These are phyloP conservation scores for Pardosa pseudoannulata DNA, from an alignment of 2,888 invertebrate species.

Conservation along the genomic window DNA sequence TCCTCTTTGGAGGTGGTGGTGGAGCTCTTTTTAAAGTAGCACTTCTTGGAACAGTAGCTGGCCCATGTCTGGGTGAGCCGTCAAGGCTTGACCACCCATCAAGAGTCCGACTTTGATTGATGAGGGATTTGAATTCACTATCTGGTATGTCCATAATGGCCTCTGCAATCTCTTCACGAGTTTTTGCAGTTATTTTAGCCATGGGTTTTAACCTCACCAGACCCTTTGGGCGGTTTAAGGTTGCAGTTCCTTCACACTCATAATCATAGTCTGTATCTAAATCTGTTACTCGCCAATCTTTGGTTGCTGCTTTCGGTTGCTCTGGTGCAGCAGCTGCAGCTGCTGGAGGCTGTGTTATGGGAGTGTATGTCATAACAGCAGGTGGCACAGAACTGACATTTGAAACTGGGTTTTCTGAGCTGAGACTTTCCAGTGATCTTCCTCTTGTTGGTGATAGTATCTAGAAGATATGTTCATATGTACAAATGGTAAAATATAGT, in stretches of 20 bases:
- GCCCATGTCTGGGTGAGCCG: conserved; percentile 69
- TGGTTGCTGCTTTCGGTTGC: conserved; percentile 38
- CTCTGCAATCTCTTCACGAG: conserved; percentile 66
- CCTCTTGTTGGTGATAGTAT: conserved; percentile 69
- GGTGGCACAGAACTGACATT: not conserved
- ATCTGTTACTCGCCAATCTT: conserved; percentile 64
- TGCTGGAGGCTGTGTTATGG: conserved; percentile 1
- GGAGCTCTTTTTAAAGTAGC: conserved; percentile 75
- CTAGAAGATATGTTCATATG: conserved; percentile 30
- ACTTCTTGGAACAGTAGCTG: conserved; percentile 68
- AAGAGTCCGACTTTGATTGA: conserved; percentile 46
- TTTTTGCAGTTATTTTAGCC: conserved; percentile 82
- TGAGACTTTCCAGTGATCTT: conserved; percentile 73
- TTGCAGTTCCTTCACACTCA: conserved; percentile 80
- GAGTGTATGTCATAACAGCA: conserved; percentile 16
- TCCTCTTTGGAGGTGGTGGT: conserved; percentile 79
- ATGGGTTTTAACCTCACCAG: conserved; percentile 88
- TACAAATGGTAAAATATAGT: too few relatives aligned
- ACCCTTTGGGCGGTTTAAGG: conserved; percentile 89
- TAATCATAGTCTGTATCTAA: conserved; percentile 64
- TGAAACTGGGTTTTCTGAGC: conserved; percentile 51
- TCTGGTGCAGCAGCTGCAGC: not conserved
- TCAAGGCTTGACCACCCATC: conserved; percentile 68
- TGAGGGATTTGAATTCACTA: conserved; percentile 58
- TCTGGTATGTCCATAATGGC: conserved; percentile 69